Base-by-base conservation (phyloP, 2,113 vertebrate species). In the Leucosticte australis region DNA sequence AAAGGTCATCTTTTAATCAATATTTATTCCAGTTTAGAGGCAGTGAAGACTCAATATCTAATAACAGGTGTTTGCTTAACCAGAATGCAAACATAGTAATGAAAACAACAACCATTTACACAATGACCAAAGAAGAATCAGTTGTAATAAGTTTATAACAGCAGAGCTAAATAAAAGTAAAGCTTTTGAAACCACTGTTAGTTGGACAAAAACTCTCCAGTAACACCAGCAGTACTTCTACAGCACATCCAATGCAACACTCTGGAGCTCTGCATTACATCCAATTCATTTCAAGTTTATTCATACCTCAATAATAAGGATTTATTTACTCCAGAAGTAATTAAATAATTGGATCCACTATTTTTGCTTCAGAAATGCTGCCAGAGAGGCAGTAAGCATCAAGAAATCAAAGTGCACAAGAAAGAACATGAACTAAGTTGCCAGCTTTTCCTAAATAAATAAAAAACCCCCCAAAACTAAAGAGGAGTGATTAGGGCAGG, bases 401-500 rank as follows among this genome's bases (percentile, higher is more conserved):
- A 89, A 65, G 46, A 78, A 93, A 83, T 49, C 31, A 69, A 87
- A 89, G 1, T 65, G 26, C 28, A 62, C 11, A 70, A 53, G n/a
- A 74, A 95, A 16, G 8, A 88, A 46, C 9, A 52, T 4, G 3
- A 33, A 75, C 3, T 55, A 91, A 62, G 6, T 20, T 63, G 28
- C 9, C 20, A 78, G 6, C 7, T 46, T 39, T 84, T 67, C 73
- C 50, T 41, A 74, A 92, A 84, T 27, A 47, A 68, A 39, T 46
- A 35, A 41, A 10, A 47, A 21, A 4, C 0, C 20, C 20, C 12
- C 7, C 15, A 16, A 15, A 84, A 67, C 31, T 56, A 13, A 35
- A 82, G 14, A n/a, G 9, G 42, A 80, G 5, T 1, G 2, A 47
- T 2, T 2, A 0, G 15, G 18, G 3, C 28, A 87, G 10, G 20